Percentiles rank a stretch among this genome's conserved stretches.
These are phyloP conservation scores for Pocillopora meandrina DNA, from an alignment of 92 coral and sea anemone genomes.

Conservation along the genomic window DNA sequence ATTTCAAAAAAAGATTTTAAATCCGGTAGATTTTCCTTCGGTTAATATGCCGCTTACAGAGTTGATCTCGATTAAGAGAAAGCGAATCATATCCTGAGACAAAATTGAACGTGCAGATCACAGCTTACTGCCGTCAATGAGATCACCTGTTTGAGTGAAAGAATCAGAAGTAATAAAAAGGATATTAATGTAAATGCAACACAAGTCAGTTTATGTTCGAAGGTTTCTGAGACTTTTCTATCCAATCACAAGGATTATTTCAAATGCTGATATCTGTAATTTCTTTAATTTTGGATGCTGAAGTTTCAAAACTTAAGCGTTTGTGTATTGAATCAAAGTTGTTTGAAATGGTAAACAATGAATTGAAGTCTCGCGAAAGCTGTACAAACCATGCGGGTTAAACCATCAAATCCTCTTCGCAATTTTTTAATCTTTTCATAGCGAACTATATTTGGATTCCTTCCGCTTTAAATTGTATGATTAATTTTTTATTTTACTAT, in stretches of 20 bases:
- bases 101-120: too few relatives aligned
- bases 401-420: too few relatives aligned
- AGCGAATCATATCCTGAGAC: neutral
- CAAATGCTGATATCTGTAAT: neutral
- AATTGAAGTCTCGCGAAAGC: neutral
- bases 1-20: neutral
- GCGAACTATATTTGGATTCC: too few relatives aligned
- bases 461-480: too few relatives aligned
- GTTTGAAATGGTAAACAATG: neutral
- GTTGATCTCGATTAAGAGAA: neutral
- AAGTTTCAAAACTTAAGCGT: neutral
- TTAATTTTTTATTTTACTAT: too few relatives aligned
- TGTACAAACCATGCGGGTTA: too few relatives aligned
- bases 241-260: neutral
- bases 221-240: neutral
- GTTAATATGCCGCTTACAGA: neutral
- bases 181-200: neutral
- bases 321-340: neutral
- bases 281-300: neutral
- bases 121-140: neutral
- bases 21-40: neutral
- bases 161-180: neutral
- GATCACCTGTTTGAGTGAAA: conserved; percentile 29
- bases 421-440: too few relatives aligned
- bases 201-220: neutral